phyloP scores from a whole-genome alignment of 2,888 invertebrate species.

The Sphecodes monilicornis region DNA sequence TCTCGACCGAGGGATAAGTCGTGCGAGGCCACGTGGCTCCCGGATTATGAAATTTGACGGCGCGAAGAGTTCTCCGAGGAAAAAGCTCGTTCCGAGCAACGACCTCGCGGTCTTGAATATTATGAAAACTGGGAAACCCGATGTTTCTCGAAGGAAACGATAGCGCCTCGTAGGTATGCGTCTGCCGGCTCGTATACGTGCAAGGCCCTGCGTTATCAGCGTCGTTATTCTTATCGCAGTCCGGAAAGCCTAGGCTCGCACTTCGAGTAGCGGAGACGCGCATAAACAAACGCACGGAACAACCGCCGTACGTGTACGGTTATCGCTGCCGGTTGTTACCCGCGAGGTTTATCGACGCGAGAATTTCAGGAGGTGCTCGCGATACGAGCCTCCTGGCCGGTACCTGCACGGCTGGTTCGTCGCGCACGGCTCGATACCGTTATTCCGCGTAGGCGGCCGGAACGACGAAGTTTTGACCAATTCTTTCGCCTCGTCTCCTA shows the following conservation, averaged over 20 bases:
- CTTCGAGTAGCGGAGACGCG: conserved; percentile 37
- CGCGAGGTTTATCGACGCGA: conserved; percentile 54
- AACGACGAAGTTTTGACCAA: conserved; percentile 51
- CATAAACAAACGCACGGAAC: conserved; percentile 41
- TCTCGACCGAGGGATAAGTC: neutral
- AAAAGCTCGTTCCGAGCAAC: conserved; percentile 10
- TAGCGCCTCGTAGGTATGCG: conserved; percentile 8
- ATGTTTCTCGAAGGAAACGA: conserved; percentile 9
- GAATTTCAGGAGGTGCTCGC: conserved; percentile 28
- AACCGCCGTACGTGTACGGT: conserved; percentile 31
- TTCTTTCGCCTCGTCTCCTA: conserved; percentile 19
- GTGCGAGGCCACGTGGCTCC: neutral
- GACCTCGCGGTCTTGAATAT: conserved; percentile 12
- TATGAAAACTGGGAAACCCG: conserved; percentile 34
- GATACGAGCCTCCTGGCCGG: neutral
- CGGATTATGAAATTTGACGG: conserved; percentile 12
- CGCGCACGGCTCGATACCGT: conserved; percentile 55
- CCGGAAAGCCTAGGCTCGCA: conserved; percentile 53
- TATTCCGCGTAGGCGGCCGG: conserved; percentile 59
- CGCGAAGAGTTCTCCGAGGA: neutral
- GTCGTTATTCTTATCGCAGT: conserved; percentile 69
- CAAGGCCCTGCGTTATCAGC: conserved; percentile 52
- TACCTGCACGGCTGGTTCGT: conserved; percentile 11
- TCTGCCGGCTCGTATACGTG: neutral
- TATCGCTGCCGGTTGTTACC: conserved; percentile 57